Conservation (phyloP, 2,888 invertebrate genomes). For the Acronicta leporina region DNA sequence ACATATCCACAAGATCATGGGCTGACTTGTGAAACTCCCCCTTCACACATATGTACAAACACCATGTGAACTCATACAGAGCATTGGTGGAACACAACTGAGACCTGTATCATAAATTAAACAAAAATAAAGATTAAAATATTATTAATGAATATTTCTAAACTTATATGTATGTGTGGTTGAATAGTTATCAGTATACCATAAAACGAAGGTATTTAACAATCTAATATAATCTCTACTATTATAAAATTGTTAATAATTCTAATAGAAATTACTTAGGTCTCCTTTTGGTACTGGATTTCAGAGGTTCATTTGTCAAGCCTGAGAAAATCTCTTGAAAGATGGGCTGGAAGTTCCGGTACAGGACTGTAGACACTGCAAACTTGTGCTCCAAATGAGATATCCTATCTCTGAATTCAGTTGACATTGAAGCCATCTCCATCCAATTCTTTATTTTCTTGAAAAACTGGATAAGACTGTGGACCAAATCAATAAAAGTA, state of each 20-base stretch:
- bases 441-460: slow-evolving; percentile 98
- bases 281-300: slow-evolving; percentile 90
- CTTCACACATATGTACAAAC: slow-evolving; percentile 96
- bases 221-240: no score
- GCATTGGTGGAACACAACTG: slow-evolving; percentile 94
- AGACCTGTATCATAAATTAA: slow-evolving; percentile 82
- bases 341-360: slow-evolving; percentile 96
- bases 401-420: slow-evolving; percentile 94
- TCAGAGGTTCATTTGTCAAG: slow-evolving; percentile 87
- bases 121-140: not conserved
- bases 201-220: no score
- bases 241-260: no score
- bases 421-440: slow-evolving; percentile 96
- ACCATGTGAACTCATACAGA: slow-evolving; percentile 98
- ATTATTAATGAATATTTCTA: no score
- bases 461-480: slow-evolving; percentile 97
- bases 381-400: slow-evolving; percentile 96
- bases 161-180: no score
- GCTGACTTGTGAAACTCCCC: slow-evolving; percentile 95
- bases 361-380: slow-evolving; percentile 97
- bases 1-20: slow-evolving; percentile 98
- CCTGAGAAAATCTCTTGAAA: slow-evolving; percentile 95
- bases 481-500: slow-evolving; percentile 1
- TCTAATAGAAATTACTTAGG: slow-evolving; percentile 77
- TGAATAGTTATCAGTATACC: no score